Percentiles rank a stretch among this genome's conserved stretches.
Evolutionary conservation across 2,113 vertebrate species (phyloP).

Genomic region (Myocastor coypus): DNA sequence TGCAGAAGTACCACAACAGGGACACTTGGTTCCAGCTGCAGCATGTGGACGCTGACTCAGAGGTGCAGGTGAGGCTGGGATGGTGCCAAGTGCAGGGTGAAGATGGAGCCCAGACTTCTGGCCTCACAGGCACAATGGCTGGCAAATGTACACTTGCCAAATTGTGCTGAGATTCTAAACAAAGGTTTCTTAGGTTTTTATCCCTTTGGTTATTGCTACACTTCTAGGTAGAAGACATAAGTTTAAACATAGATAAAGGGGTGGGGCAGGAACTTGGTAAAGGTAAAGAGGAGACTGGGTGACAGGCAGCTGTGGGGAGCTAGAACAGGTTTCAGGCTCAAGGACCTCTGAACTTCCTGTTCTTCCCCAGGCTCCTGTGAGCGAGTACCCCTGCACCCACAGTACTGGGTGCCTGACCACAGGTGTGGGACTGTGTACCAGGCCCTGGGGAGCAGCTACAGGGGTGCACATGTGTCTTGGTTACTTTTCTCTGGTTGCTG

Average conservation of each 20-base stretch:
- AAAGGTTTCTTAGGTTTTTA: neutral
- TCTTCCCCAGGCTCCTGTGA: neutral
- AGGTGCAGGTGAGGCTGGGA: conserved; percentile 90
- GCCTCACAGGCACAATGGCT: neutral
- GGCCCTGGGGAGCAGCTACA: neutral
- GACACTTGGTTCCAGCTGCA: conserved; percentile 99
- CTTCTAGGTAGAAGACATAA: neutral
- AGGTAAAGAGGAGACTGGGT: neutral
- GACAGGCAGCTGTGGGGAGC: neutral
- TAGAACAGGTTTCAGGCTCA: neutral
- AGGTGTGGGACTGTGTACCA: neutral
- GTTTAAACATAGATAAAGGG: neutral
- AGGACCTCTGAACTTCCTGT: neutral
- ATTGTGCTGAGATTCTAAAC: neutral
- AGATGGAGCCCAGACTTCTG: accelerated
- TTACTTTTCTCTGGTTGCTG: too few relatives aligned
- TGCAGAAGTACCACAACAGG: conserved; percentile 98
- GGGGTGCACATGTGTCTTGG: neutral
- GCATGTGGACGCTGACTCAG: conserved; percentile 97
- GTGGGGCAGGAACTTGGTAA: neutral
- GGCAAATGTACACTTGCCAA: neutral
- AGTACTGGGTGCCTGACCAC: neutral
- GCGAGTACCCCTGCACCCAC: neutral
- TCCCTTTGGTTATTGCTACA: neutral
- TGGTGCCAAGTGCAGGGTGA: accelerated